Evolutionary conservation across 1,140 invertebrate species (phyloP), one percentile per base, ranked within the genome.

Genomic region (Idris sp.): DNA sequence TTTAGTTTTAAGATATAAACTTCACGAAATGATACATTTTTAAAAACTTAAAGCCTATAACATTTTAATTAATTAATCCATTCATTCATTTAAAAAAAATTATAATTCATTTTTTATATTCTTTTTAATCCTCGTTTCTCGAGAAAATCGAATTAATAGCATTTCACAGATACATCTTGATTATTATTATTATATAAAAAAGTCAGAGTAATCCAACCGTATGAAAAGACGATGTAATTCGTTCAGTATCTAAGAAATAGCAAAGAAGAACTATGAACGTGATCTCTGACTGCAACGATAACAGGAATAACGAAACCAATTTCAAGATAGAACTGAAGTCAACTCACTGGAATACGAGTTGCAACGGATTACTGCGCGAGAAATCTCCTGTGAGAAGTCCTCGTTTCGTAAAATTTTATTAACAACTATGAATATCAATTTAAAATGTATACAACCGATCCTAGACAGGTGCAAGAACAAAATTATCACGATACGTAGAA

Each of bases 251-350:
- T 49, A 40, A 51, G 41, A 69, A 62, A 54, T 58, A 51, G 19
- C 9, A 25, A 58, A 59, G 56, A 35, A 40, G 48, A 46, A 43
- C 28, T 48, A 19, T 8, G 68, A 62, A 72, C 68, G 59, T 72
- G 59, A 72, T 51, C 58, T 58, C 25, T 10, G 41, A 44, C 43
- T 58, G 36, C 28, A 48, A 35, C 40, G 56, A 68, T 64, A 74
- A 74, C 56, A 64, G 26, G 33, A 74, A 74, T 68, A 74, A 74
- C 64, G 53, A 74, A 74, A 74, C 62, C 51, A 74, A 74, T 74
- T 68, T 74, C 58, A 31, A 61, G 58, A 38, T 18, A 56, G 41
- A 58, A 16, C 48, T 68, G 72, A 35, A 74, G 35, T 59, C 41
- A 25, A 49, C 35, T 51, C 51, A 16, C 6, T 62, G 33, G 48